Percentiles rank a stretch among this genome's conserved stretches.
These are phyloP conservation scores for Kryphioiulus occultus DNA, from an alignment of 2,888 invertebrate species.

Conservation along the genomic window DNA sequence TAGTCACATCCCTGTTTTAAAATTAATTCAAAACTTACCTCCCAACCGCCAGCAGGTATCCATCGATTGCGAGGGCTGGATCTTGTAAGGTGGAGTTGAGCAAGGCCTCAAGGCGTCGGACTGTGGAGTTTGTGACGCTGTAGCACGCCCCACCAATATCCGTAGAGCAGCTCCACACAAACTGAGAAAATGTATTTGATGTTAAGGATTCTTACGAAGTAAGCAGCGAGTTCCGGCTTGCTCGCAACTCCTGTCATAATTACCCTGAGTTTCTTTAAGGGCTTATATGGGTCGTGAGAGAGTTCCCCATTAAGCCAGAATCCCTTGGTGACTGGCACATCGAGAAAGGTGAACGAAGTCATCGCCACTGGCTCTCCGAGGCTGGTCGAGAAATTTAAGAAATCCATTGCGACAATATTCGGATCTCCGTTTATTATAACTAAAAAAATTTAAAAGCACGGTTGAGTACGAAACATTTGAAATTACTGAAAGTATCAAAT, in stretches of 20 bases:
- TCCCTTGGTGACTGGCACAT: not conserved
- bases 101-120: not conserved
- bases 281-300: constrained; percentile 43
- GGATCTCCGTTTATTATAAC: constrained; percentile 37
- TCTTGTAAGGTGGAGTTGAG: not conserved
- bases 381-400: not conserved
- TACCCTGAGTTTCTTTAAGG: constrained; percentile 17
- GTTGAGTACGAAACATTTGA: not conserved
- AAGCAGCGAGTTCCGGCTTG: too few relatives aligned
- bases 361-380: constrained; percentile 9
- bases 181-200: not conserved
- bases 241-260: not conserved
- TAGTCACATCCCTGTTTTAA: too few relatives aligned
- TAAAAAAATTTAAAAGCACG: not conserved
- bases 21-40: too few relatives aligned
- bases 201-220: not conserved
- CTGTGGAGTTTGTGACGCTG: not conserved
- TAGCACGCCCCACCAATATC: not conserved
- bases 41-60: constrained; percentile 44
- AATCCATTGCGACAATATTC: not conserved
- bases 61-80: not conserved
- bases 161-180: constrained; percentile 25
- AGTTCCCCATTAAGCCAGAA: constrained; percentile 37
- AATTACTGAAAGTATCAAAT: not conserved
- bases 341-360: not conserved